Conservation (phyloP, 2,888 invertebrate species). For the Emmelina monodactyla region DNA sequence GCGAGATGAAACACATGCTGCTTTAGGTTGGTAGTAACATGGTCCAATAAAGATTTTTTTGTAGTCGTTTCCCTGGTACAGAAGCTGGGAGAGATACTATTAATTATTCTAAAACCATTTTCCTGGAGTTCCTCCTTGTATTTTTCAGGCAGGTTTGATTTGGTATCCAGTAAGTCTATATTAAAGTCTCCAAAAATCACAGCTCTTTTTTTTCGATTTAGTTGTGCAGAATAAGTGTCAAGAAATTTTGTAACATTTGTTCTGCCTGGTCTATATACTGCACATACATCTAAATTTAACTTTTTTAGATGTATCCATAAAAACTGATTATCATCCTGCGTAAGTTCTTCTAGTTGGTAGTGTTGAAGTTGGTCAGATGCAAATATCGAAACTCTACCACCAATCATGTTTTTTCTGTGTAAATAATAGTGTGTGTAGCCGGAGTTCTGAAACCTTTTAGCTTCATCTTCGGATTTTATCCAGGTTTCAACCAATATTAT, state of each 20-base stretch:
- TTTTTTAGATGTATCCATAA: conserved; percentile 14
- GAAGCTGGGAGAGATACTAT: conserved; percentile 2
- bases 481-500: conserved; percentile 5
- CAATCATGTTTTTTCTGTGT: conserved; percentile 8
- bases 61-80: conserved; percentile 4
- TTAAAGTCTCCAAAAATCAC: too few relatives aligned
- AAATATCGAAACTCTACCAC: conserved; percentile 15
- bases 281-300: too few relatives aligned
- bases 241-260: conserved; percentile 10
- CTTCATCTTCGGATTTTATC: conserved; percentile 2
- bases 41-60: conserved; percentile 3
- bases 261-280: conserved; percentile 9
- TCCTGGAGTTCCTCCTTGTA: conserved; percentile 1
- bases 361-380: conserved; percentile 11
- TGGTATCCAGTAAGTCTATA: conserved; percentile 10
- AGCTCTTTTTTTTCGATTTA: conserved; percentile 7
- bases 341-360: too few relatives aligned
- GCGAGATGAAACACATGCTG: conserved; percentile 4
- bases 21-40: conserved; percentile 4
- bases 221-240: conserved; percentile 6
- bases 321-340: conserved; percentile 13
- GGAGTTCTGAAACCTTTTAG: conserved; percentile 4
- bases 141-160: conserved; percentile 8
- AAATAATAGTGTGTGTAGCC: conserved; percentile 12
- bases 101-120: conserved; percentile 3